Base-by-base conservation (phyloP, 2,888 invertebrate species). In the Scaeva pyrastri region DNA sequence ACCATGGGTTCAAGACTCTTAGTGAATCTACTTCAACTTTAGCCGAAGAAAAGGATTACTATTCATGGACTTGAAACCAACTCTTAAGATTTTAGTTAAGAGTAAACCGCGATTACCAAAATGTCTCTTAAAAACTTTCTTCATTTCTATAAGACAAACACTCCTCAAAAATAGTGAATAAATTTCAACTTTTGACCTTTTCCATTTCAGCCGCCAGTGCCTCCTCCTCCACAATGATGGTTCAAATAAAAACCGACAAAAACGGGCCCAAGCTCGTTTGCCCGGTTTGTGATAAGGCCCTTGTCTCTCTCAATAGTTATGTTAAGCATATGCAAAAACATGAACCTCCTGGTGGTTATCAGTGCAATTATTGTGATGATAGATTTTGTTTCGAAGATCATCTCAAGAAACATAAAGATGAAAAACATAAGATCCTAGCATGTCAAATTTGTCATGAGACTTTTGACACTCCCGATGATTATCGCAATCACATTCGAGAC, bases 301-400 rank as follows among this genome's bases (percentile, higher is more conserved):
- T 92, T 0, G 74, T 90, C 2, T 91, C 90, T 1, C 88, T 90
- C 31, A 90, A 89, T 81, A 91, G 92, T n/a, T 91, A 93, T 62
- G 91, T 91, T 10, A 92, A 91, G 81, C 93, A 93, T 86, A 90
- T 91, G 39, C 90, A 90, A 41, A 91, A 92, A 62, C 93, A 93
- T 77, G 91, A 92, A 68, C 90, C 91, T 2, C 91, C 93, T 4
- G 92, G 92, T n/a, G 92, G 92, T 26, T 93, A 91, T 70, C 85
- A 89, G 23, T 93, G 93, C 68, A 91, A 91, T 56, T 89, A 90
- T 58, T 93, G 93, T 88, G 91, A 91, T 19, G 89, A 89, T 11
- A 89, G 90, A 3, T 91, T 89, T 60, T 90, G 90, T 73, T 88
- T 91, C 3, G 91, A 91, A 36, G 90, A 91, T 2, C 90, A 90